A percentile compares a stretch with the other conserved stretches of the same genome.
These are phyloP conservation scores for Apteryx mantelli DNA, from an alignment of 2,113 vertebrate genomes.

Conservation along the genomic window DNA sequence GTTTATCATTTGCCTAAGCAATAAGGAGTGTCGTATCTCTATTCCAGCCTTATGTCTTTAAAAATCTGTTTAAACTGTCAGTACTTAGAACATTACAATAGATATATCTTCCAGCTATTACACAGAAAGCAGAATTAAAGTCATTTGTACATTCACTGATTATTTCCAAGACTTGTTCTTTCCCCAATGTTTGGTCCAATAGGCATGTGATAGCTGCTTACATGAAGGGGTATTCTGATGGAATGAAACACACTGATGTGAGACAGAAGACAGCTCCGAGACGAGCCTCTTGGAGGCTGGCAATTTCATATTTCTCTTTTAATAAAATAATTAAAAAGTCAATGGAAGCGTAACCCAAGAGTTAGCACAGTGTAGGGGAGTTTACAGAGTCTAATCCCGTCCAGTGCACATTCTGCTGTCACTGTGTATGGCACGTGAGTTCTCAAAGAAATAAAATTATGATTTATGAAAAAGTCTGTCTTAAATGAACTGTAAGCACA, in stretches of 20 bases:
- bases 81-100: not conserved
- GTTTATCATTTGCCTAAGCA: not conserved
- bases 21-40: not conserved
- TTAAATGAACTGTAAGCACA: not conserved
- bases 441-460: not conserved
- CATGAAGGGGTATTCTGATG: not conserved
- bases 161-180: not conserved
- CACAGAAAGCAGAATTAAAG: not conserved
- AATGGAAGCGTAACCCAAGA: not conserved
- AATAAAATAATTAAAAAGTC: not conserved
- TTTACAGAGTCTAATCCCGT: not conserved
- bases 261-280: not conserved
- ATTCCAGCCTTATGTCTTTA: not conserved
- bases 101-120: not conserved
- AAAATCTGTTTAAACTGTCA: not conserved
- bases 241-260: not conserved
- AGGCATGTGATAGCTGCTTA: not conserved
- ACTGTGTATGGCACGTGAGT: fast-evolving
- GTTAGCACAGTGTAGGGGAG: not conserved
- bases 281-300: not conserved
- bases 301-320: not conserved
- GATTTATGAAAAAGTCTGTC: not conserved
- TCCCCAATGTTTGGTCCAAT: not conserved
- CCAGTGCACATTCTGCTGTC: not conserved
- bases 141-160: not conserved